phyloP scores from a whole-genome alignment of 2,113 vertebrate genomes.

The Hydrochoerus hydrochaeris region DNA sequence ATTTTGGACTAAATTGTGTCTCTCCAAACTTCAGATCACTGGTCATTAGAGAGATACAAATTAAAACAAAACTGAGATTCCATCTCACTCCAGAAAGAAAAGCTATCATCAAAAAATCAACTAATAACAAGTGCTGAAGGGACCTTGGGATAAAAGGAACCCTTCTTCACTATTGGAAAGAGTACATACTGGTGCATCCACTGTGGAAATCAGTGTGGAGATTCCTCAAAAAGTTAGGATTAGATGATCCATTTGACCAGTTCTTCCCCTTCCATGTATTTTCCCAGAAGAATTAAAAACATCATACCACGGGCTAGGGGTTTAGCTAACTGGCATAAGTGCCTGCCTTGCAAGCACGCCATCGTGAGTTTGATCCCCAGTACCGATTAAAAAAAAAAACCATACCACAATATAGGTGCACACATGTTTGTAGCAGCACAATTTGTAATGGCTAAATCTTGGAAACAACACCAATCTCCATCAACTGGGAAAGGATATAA shows the following conservation, averaged over 20 bases:
- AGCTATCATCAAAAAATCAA: neutral
- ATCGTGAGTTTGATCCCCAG: too few species aligned
- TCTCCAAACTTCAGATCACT: neutral
- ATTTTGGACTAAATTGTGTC: neutral
- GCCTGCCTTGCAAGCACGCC: too few species aligned
- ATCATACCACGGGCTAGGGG: neutral
- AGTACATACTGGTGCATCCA: neutral
- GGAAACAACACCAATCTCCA: neutral
- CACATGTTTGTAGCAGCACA: neutral
- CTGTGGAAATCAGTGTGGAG: neutral
- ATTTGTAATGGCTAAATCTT: neutral
- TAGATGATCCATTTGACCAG: neutral
- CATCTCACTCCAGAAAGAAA: neutral
- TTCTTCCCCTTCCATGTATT: neutral
- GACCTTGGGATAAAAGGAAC: neutral
- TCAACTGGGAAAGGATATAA: neutral
- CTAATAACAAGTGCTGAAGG: neutral
- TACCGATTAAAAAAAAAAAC: too few species aligned
- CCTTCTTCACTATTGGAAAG: neutral
- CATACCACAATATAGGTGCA: neutral
- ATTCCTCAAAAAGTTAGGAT: neutral
- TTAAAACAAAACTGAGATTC: neutral
- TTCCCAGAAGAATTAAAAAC: neutral
- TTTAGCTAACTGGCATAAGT: too few species aligned
- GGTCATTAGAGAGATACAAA: neutral